Evolutionary conservation across 2,113 vertebrate genomes (phyloP), one percentile per base, ranked within the genome.

Genomic region (Siniperca knerii): DNA sequence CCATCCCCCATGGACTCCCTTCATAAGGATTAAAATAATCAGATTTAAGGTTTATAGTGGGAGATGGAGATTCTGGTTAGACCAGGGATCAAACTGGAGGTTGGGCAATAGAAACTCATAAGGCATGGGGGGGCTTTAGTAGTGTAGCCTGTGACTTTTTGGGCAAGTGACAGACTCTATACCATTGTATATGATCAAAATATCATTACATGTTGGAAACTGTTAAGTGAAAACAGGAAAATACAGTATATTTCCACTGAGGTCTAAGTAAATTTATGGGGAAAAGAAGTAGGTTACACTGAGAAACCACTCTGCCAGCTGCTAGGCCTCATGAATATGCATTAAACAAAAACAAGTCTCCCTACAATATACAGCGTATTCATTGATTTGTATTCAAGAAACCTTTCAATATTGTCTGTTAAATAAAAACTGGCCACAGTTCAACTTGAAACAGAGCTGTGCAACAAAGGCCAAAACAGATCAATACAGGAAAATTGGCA

Each of bases 1-100:
- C 55, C 44, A 42, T 5, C 44, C 79, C 80, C 48, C 60, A 10
- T 13, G 33, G 46, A 58, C 48, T 55, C 15, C 0, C 25, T 35
- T 70, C 42, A 83, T 55, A n/a, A 54, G 78, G 88, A 87, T 90
- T 91, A 83, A 77, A 87, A 87, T 87, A 91, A 91, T 91, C 82
- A 79, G 79, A 90, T 85, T 88, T 58, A 82, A 57, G 74, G 62
- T 75, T 62, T 25, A 71, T 78, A 64, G 64, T 50, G 52, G 78
- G 75, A 73, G 46, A 83, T 20, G 16, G 55, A 77, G 61, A 82
- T 70, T 64, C 18, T 37, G 48, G 29, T 67, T 78, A 75, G 62
- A 71, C 37, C 35, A 69, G 44, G 29, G 62, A 58, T 83, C 72
- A 86, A 77, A 75, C 46, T 37, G 2, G 50, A 65, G 62, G 37